Base-by-base conservation (phyloP, 2,888 invertebrate species). In the Limenitis arthemis region DNA sequence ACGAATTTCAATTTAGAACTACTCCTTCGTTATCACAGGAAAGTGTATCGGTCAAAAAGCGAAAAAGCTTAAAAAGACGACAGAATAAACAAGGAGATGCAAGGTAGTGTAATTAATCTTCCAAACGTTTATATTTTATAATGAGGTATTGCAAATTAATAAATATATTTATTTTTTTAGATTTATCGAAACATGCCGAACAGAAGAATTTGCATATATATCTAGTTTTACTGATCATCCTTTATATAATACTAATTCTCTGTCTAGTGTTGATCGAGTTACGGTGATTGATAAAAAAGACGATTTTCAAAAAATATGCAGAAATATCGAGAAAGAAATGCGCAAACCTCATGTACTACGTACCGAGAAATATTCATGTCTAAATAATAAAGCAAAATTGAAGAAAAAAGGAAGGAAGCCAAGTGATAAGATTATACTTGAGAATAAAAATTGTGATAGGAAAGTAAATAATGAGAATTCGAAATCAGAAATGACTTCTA, bases 181-280 rank as follows among this genome's bases (percentile, higher is more conserved):
- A 32, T 62, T 79, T 28, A 69, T 78, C 47, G 74, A 78, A 64
- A 81, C 77, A 11, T 72, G 77, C 58, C 69, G 67, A 33, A 81
- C 80, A 1, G 74, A 81, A 68, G 75, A 84, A 60, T 70, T 77
- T 60, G 70, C 80, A 6, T 81, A 77, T 49, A 76, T 82, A 60
- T 77, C 79, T 44, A 77, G 71, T 56, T 74, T 67, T 49, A 71
- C 75, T 51, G 59, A 77, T 38, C 70, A 73, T 37, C 66, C 61
- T 32, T 62, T 69, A 34, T 60, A 63, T 41, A 58, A 53, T 12
- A 66, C 61, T 54, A 62, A 64, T 53, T 77, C 82, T 7, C 71
- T 58, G 4, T 74, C 79, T 3, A 83, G 82, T 64, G 64, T 69
- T 58, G 82, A 79, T 63, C 74, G 80, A 44, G 63, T 84, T 30